These are phyloP conservation scores for Fratercula arctica DNA, from an alignment of 2,797 vertebrate genomes.

Conservation along the genomic window DNA sequence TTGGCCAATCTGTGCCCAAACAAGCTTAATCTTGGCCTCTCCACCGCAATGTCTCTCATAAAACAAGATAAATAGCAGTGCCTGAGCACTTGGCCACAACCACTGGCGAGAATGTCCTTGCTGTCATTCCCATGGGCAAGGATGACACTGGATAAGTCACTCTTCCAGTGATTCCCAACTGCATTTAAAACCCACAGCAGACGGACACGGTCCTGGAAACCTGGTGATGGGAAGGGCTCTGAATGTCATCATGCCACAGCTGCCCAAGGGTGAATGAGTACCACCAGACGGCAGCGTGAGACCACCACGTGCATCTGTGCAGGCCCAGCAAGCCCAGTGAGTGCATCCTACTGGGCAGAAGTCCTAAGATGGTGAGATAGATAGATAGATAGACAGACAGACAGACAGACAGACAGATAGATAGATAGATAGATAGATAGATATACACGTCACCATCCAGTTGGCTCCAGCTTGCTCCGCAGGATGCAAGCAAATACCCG, in stretches of 20 bases:
- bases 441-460: background rate
- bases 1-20: background rate
- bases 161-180: background rate
- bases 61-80: background rate
- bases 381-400: fast-evolving
- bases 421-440: fast-evolving
- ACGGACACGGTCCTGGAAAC: fast-evolving
- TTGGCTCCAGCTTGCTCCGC: background rate
- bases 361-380: background rate
- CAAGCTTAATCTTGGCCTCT: background rate
- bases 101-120: background rate
- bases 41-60: background rate
- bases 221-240: background rate
- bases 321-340: background rate
- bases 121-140: background rate
- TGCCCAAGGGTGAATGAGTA: background rate
- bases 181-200: background rate
- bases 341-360: background rate
- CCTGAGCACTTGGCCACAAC: background rate
- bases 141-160: background rate
- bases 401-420: too few relatives aligned
- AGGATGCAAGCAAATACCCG: background rate
- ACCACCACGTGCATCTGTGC: background rate
- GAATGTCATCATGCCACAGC: background rate
- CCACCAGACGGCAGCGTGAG: background rate